Conservation (phyloP, 2,888 invertebrate genomes). For the Drosophila gaucha region DNA sequence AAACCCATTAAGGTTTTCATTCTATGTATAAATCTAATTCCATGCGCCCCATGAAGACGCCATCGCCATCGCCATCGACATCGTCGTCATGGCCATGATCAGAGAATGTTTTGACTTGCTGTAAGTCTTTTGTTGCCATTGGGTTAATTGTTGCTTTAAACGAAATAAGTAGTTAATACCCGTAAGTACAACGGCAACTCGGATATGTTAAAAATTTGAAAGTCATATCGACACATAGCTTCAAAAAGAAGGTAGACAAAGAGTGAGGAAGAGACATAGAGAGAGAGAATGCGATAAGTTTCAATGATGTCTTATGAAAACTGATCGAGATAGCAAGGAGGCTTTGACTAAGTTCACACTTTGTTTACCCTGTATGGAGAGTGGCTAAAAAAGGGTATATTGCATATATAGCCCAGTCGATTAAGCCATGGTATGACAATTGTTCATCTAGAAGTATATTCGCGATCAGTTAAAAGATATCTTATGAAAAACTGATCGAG, state of each 20-base stretch:
- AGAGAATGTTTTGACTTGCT: constrained; percentile 63
- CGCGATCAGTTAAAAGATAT: no score
- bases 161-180: constrained; percentile 50
- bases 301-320: no score
- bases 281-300: no score
- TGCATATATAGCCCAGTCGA: no score
- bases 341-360: no score
- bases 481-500: no score
- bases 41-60: constrained; percentile 56
- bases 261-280: neutral
- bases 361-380: no score
- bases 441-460: no score
- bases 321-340: no score
- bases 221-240: constrained; percentile 32
- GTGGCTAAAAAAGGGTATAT: no score
- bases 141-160: constrained; percentile 51
- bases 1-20: constrained; percentile 66
- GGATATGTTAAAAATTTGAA: constrained; percentile 33
- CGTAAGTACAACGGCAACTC: constrained; percentile 22
- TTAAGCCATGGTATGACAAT: no score
- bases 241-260: neutral
- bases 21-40: constrained; percentile 64
- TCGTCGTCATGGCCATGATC: constrained; percentile 46
- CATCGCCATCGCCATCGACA: constrained; percentile 19
- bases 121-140: constrained; percentile 56